Conservation (phyloP, 2,888 invertebrate species). For the Therioaphis trifolii region DNA sequence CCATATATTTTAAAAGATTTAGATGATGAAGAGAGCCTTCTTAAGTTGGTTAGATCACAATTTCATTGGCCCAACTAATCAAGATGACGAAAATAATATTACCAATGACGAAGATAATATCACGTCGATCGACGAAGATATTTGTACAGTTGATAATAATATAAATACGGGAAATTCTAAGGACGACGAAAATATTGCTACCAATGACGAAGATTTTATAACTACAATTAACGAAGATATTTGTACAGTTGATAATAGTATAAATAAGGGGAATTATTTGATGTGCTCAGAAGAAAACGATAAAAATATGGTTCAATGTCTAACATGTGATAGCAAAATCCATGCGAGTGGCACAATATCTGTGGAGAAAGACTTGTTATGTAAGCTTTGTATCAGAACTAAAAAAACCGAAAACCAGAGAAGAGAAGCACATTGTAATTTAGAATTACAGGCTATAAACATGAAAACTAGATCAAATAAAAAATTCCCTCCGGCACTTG, state of each 20-base stretch:
- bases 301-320: not conserved
- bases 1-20: too few species aligned
- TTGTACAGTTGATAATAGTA: too few species aligned
- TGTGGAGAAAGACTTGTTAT: too few species aligned
- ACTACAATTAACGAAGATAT: too few species aligned
- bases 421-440: too few species aligned
- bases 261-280: not conserved
- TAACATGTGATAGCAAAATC: not conserved
- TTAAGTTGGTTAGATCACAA: not conserved
- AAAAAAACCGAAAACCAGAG: too few species aligned
- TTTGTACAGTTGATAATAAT: not conserved
- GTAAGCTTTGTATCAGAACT: too few species aligned
- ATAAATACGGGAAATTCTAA: not conserved
- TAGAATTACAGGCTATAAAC: too few species aligned
- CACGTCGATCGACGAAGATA: not conserved
- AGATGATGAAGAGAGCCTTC: too few species aligned
- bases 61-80: not conserved
- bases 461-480: conserved; percentile 13
- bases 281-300: not conserved
- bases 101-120: too few species aligned
- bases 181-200: not conserved
- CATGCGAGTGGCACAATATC: too few species aligned
- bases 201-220: not conserved
- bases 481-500: conserved; percentile 37
- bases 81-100: not conserved